Percentiles rank a stretch among this genome's conserved stretches.
Evolutionary conservation across 2,797 vertebrate species (phyloP).

Genomic region (Clarias platycephalus): DNA sequence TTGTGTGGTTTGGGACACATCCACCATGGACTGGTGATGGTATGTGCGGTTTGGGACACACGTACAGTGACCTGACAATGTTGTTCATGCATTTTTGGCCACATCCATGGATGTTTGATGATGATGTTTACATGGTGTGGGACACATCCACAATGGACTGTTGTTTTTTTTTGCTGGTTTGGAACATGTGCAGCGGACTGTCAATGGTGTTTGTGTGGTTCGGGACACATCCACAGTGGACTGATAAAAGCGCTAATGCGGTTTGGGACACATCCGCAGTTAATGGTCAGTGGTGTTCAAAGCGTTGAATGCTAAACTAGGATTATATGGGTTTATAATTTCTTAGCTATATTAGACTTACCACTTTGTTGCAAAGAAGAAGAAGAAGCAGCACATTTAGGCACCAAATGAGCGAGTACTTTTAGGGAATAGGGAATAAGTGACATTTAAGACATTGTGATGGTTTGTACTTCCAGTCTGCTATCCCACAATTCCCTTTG

Average conservation of each 20-base stretch:
- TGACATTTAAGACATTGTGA: slow-evolving; percentile 3
- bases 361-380: neutral
- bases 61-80: neutral
- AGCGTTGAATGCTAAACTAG: neutral
- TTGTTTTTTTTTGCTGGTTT: neutral
- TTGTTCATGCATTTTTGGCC: neutral
- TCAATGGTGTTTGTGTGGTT: neutral
- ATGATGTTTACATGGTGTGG: neutral
- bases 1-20: neutral
- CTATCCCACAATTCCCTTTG: neutral
- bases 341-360: neutral
- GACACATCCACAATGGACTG: neutral
- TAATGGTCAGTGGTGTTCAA: neutral
- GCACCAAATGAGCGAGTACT: neutral
- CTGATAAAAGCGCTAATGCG: neutral
- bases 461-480: neutral
- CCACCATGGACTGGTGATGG: neutral
- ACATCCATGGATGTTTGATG: neutral
- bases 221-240: neutral
- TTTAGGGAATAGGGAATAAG: slow-evolving; percentile 15
- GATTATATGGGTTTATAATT: neutral
- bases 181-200: neutral
- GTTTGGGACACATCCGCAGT: neutral
- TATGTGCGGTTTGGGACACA: neutral
- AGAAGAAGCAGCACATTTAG: neutral